These are phyloP conservation scores for Drosophila buzzatii DNA, from an alignment of 2,888 invertebrate genomes.

Conservation along the genomic window DNA sequence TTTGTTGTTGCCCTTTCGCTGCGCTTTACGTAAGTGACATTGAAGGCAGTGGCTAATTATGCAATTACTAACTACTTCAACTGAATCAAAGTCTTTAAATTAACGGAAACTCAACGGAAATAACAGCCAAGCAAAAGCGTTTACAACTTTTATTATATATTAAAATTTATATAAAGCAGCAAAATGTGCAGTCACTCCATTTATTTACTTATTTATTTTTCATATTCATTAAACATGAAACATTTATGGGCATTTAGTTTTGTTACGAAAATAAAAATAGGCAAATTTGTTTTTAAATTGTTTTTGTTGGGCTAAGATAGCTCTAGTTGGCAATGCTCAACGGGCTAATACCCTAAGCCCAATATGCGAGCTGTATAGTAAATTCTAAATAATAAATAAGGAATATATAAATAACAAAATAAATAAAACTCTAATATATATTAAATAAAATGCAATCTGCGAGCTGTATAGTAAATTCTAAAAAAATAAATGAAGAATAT, in stretches of 20 bases:
- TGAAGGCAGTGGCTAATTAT: conserved; percentile 64
- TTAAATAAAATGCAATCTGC: too few relatives aligned
- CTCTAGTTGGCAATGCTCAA: background rate
- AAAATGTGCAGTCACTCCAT: background rate
- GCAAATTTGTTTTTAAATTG: background rate
- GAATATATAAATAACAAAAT: too few relatives aligned
- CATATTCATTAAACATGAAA: background rate
- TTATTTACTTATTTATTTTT: background rate
- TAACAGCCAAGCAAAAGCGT: conserved; percentile 12
- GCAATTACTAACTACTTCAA: conserved; percentile 65
- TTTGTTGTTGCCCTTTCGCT: conserved; percentile 57
- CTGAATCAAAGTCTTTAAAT: conserved; percentile 22
- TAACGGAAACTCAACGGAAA: conserved; percentile 32
- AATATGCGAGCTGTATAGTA: too few relatives aligned
- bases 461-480: too few relatives aligned
- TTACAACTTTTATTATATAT: conserved; percentile 11
- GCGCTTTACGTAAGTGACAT: conserved; percentile 65
- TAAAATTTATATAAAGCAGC: background rate
- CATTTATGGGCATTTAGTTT: background rate
- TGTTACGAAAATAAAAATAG: conserved; percentile 9
- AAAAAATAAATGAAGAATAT: too few relatives aligned
- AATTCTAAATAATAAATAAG: too few relatives aligned
- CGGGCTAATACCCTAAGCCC: background rate
- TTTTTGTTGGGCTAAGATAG: background rate
- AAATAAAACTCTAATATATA: too few relatives aligned